Evolutionary conservation across 2,113 vertebrate genomes (phyloP), one percentile per base, ranked within the genome.

Genomic region (Diphyllodes magnificus): DNA sequence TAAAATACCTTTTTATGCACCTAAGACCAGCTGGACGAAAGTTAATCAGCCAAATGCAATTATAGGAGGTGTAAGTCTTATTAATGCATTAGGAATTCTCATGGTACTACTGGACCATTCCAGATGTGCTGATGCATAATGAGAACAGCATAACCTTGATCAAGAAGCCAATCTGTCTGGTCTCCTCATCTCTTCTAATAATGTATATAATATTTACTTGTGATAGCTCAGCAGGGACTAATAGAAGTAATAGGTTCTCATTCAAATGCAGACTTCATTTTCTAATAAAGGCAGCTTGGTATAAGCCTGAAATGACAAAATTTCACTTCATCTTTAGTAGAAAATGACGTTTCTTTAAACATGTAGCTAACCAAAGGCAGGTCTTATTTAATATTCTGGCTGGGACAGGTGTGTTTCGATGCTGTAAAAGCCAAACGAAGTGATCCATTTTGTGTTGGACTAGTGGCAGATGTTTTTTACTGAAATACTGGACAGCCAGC

Each of bases 31-130:
- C 97, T 98, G 98, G 97, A 91, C 37, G 44, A 96, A 98, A 98
- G 94, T 97, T 97, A 97, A 98, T 98, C 97, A 97, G 95, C 96
- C 92, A 96, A 98, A 97, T 96, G 96, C 75, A 97, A 97, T 98
- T 97, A 96, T 53, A 40, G 90, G 88, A 90, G 93, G 92, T 89
- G 95, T 89, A 94, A 97, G 96, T 66, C 95, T 97, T 95, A 94
- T 97, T 97, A 97, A 97, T 96, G 93, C 95, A 95, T 98, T 96
- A 98, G 93, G 95, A 97, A 97, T 97, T 97, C 95, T 96, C 97
- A 91, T 88, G 79, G 88, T 95, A 91, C 93, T 61, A 96, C 94
- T 93, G 95, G 96, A 94, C 97, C 89, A 83, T 77, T 94, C 97
- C 96, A 97, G 96, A 93, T 97, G 96, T 95, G 96, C 90, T 91